Conservation (phyloP, 2,113 vertebrate species). For the Cephalopterus ornatus region DNA sequence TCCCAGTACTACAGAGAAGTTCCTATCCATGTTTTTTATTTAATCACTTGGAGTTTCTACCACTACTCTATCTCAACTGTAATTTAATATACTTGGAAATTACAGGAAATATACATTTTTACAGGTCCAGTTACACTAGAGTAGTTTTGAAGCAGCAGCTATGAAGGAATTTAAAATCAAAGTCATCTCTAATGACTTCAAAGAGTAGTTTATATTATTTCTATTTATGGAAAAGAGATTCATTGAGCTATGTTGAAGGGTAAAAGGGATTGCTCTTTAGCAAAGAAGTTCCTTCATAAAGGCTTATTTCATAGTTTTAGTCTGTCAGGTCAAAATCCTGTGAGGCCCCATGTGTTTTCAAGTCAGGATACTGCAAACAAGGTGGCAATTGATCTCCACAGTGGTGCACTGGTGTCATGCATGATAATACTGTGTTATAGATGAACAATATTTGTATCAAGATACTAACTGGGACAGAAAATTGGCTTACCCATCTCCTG, state of each 20-base stretch:
- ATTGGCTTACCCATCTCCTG: neutral
- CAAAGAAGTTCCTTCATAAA: neutral
- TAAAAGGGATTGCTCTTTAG: neutral
- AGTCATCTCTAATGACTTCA: constrained; percentile 36
- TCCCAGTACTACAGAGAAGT: neutral
- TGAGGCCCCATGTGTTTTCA: neutral
- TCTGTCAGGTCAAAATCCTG: neutral
- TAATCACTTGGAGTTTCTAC: neutral
- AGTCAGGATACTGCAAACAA: neutral
- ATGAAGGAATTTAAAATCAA: constrained; percentile 35
- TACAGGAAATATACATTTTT: neutral
- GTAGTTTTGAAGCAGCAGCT: neutral
- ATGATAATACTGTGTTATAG: neutral
- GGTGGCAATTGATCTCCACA: neutral
- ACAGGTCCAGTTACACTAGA: neutral
- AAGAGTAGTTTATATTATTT: neutral
- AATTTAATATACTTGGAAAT: neutral
- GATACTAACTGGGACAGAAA: neutral
- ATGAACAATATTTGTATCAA: neutral
- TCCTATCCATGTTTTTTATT: neutral
- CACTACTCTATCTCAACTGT: neutral
- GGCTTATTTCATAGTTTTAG: neutral
- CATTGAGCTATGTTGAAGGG: neutral
- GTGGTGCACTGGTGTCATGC: neutral
- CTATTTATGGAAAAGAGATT: constrained; percentile 39